phyloP scores from a whole-genome alignment of 2,113 vertebrate species.

The Panurus biarmicus region DNA sequence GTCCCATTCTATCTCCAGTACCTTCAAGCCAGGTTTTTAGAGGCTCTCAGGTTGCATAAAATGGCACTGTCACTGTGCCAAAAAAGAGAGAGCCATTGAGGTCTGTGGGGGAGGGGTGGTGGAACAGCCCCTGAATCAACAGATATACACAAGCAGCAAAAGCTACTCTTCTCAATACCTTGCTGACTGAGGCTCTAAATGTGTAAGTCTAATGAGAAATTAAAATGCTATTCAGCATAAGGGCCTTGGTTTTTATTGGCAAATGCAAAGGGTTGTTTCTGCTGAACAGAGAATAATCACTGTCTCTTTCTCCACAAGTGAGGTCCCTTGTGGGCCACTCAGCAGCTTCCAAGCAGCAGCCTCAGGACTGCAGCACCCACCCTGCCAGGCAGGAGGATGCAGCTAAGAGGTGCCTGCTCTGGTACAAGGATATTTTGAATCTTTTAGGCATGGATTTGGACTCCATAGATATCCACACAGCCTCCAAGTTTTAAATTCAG shows the following conservation, averaged over 20 bases:
- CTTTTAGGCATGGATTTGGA: background rate
- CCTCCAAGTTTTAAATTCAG: background rate
- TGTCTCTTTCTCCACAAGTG: background rate
- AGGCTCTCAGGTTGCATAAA: background rate
- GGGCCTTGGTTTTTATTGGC: background rate
- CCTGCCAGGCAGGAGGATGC: background rate
- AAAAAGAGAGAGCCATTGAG: background rate
- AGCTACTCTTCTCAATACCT: background rate
- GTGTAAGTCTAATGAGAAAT: background rate
- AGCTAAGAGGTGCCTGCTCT: background rate
- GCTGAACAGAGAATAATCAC: background rate
- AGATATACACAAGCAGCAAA: background rate
- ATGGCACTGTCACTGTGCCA: background rate
- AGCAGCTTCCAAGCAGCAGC: background rate
- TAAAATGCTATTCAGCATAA: background rate
- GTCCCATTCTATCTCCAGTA: background rate
- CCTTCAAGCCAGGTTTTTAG: background rate
- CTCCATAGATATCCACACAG: background rate
- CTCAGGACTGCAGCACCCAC: background rate
- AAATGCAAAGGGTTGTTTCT: background rate
- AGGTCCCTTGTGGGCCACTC: background rate
- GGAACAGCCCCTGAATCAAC: background rate
- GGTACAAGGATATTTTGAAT: background rate
- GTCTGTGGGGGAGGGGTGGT: background rate
- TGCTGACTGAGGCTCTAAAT: background rate